Conservation (phyloP, 2,797 vertebrate genomes). For the Momotus momota region DNA sequence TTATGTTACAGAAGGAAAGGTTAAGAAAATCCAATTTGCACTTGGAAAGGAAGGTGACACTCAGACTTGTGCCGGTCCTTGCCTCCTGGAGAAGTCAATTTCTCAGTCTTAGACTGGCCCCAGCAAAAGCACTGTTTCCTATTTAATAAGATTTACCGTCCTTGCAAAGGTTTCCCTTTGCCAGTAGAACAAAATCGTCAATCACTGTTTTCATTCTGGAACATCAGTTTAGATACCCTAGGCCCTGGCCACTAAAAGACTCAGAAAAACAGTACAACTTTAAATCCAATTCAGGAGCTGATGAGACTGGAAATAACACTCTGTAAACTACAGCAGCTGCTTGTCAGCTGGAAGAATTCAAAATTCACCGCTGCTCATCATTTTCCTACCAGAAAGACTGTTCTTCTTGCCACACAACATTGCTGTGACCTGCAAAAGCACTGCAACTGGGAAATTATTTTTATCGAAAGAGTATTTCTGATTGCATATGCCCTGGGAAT, state of each 20-base stretch:
- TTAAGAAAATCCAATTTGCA: conserved; percentile 58
- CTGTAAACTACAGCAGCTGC: neutral
- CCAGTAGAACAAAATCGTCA: neutral
- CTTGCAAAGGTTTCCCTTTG: conserved; percentile 17
- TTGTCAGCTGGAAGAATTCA: neutral
- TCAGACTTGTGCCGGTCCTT: neutral
- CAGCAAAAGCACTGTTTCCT: neutral
- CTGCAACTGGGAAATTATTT: neutral
- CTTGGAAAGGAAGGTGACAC: conserved; percentile 6
- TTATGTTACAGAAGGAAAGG: conserved; percentile 52
- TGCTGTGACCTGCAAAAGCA: neutral
- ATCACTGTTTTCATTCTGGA: neutral
- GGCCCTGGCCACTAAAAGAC: neutral
- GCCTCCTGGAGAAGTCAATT: neutral
- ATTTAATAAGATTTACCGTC: neutral
- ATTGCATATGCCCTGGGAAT: neutral
- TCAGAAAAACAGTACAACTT: neutral
- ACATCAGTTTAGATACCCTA: neutral
- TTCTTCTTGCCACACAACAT: neutral
- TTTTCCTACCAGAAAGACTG: neutral
- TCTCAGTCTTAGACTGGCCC: neutral
- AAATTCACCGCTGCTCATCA: neutral
- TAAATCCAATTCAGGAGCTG: neutral
- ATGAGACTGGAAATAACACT: neutral
- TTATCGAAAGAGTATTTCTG: neutral